Evolutionary conservation across 1,140 invertebrate genomes (phyloP), one percentile per base, ranked within the genome.

Genomic region (Aphaenogaster floridana): DNA sequence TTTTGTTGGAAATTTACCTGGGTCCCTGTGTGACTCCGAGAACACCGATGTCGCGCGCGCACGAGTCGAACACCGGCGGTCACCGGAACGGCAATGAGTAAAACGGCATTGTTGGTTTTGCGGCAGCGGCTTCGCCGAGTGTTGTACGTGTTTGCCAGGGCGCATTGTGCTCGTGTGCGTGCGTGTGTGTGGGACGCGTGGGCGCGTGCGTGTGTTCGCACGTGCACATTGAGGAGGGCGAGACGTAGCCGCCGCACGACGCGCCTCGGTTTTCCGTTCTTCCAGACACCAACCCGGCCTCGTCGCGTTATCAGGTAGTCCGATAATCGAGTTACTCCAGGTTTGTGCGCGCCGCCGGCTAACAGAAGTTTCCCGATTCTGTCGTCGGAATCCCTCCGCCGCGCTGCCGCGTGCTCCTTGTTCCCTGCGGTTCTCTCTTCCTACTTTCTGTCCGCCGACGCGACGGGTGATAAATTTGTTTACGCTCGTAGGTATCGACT

Each of bases 271-370:
- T 84, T 76, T 21, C 69, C 1, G n/a, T 84, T 57, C 54, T 21
- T 34, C 28, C 0, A 71, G 54, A 42, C 68, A 52, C 34, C 69
- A 13, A 28, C 17, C 39, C 39, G 13, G 17, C 6, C 39, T 45
- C 28, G 59, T 11, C 5, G 42, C n/a, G 45, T 52, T 76, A 45
- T 34, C n/a, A 52, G 64, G 52, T 57, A 42, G 45, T 5, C 50
- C 63, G 48, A 86, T 87, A 87, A 86, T 90, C 79, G 66, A 89
- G 69, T 90, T 91, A 78, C 59, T 81, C 48, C 45, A 54, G n/a
- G 68, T 28, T 68, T 21, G 61, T 80, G 34, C 80, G 74, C 54
- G 42, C 7, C n/a, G 3, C 17, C 34, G 45, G 72, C 48, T 17
- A 88, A 86, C 81, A 86, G 39, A 64, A 71, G 21, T 57, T 87